Evolutionary conservation across 2,797 vertebrate genomes (phyloP).

Genomic region (Coendou prehensilis): DNA sequence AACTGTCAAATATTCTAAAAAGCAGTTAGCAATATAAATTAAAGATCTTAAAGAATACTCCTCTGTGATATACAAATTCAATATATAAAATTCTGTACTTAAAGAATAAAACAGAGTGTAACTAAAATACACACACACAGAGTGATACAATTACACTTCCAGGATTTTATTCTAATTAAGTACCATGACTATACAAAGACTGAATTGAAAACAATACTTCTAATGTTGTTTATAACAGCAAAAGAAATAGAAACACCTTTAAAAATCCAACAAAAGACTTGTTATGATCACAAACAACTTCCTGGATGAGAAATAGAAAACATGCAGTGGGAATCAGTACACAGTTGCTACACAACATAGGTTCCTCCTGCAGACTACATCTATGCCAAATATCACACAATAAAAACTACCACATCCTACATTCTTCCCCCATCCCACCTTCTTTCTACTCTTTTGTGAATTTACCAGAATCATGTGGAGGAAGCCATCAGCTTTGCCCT

Average conservation of each 20-base stretch:
- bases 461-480: background rate
- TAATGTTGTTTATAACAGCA: background rate
- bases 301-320: background rate
- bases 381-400: too few species aligned
- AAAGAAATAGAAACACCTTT: background rate
- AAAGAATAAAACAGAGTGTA: background rate
- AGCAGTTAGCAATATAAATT: background rate
- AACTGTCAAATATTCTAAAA: background rate
- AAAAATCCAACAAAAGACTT: background rate
- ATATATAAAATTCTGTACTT: background rate
- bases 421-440: background rate
- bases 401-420: background rate
- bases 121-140: background rate
- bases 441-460: background rate
- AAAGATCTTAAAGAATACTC: background rate
- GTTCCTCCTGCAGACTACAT: background rate
- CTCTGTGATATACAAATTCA: background rate
- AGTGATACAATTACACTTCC: background rate
- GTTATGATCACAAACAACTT: background rate
- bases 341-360: background rate
- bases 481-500: background rate
- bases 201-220: background rate
- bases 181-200: background rate
- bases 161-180: constrained; percentile 56
- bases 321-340: background rate